Evolutionary conservation across 2,888 invertebrate genomes (phyloP).

Genomic region (Heliconius charithonia): DNA sequence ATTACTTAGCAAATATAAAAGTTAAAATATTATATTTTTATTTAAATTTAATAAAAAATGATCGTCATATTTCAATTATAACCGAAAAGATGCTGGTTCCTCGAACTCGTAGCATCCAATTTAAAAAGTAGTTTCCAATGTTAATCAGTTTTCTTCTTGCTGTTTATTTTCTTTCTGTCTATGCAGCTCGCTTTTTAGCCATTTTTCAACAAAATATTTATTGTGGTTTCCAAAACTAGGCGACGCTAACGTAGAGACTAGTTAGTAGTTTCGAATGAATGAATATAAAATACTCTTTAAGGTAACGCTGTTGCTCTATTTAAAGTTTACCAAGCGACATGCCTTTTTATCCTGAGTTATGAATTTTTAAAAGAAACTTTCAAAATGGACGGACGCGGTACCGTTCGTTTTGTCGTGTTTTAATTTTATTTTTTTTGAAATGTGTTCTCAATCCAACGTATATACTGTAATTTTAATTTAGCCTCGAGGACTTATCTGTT

Average conservation of each 20-base stretch:
- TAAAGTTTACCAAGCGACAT: conserved; percentile 9
- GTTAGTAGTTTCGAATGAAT: conserved; percentile 27
- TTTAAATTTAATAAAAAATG: no score
- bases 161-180: not conserved
- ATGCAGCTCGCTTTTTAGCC: not conserved
- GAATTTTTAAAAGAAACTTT: conserved; percentile 10
- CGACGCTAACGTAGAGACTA: not conserved
- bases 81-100: not conserved
- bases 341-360: not conserved
- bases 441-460: not conserved
- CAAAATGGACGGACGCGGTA: not conserved
- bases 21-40: not conserved
- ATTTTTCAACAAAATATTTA: not conserved
- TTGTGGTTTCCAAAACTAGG: conserved; percentile 8
- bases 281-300: conserved; percentile 18
- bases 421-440: not conserved
- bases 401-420: not conserved
- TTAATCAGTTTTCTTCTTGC: no score
- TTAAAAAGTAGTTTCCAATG: not conserved
- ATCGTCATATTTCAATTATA: not conserved
- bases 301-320: conserved; percentile 14
- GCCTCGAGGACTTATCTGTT: no score
- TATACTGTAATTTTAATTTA: not conserved
- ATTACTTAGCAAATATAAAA: no score
- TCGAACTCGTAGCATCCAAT: not conserved